Conservation (phyloP, 2,888 invertebrate species). For the Thysanoteuthis rhombus region DNA sequence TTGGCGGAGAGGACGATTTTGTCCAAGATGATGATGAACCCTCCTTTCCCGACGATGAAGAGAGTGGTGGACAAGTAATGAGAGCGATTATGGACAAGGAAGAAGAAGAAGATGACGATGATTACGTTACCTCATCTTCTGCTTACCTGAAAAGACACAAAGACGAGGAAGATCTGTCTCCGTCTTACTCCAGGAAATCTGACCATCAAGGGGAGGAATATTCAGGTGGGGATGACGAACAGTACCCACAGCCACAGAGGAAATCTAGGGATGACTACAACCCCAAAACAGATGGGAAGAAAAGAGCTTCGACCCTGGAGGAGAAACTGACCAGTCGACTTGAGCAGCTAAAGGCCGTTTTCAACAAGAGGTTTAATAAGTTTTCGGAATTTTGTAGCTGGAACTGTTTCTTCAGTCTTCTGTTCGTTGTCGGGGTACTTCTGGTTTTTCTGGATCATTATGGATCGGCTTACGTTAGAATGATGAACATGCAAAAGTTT, state of each 20-base stretch:
- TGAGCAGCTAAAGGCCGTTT: background rate
- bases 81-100: background rate
- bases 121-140: background rate
- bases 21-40: background rate
- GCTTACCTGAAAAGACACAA: background rate
- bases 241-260: background rate
- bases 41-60: background rate
- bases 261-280: background rate
- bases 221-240: background rate
- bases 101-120: background rate
- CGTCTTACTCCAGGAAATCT: background rate
- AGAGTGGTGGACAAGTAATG: background rate
- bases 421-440: constrained; percentile 15
- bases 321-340: background rate
- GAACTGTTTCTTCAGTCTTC: constrained; percentile 23
- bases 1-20: background rate
- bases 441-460: constrained; percentile 20
- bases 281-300: background rate
- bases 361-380: background rate
- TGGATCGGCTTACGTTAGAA: constrained; percentile 15
- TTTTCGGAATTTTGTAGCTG: constrained; percentile 17
- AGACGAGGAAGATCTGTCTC: background rate
- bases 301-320: background rate
- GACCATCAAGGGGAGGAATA: background rate
- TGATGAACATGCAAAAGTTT: constrained; percentile 22